Conservation (phyloP, 92 coral and sea anemone species). For the Siderastrea radians region DNA sequence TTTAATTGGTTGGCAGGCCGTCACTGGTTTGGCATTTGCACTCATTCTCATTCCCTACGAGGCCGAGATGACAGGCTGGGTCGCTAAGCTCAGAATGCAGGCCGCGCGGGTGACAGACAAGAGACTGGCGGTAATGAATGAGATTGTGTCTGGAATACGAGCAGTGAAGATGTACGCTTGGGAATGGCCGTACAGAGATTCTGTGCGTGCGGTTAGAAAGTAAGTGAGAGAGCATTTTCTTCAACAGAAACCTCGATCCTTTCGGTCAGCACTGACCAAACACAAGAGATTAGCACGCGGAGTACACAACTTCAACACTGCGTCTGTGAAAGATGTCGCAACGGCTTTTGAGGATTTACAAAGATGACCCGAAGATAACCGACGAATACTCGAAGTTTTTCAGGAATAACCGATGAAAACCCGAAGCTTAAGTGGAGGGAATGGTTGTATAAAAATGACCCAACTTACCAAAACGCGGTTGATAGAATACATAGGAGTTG, state of each 20-base stretch:
- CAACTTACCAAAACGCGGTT: too few species aligned
- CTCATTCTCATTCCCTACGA: constrained; percentile 96
- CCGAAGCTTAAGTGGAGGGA: too few species aligned
- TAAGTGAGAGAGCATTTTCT: constrained; percentile 18
- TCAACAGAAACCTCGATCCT: background rate
- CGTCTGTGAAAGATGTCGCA: too few species aligned
- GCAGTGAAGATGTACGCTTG: constrained; percentile 97
- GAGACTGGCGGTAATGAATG: constrained; percentile 91
- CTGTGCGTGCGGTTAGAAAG: constrained; percentile 82
- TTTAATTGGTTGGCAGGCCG: constrained; percentile 97
- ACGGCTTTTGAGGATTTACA: too few species aligned
- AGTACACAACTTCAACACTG: too few species aligned
- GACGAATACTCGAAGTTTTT: too few species aligned
- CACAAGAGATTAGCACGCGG: too few species aligned
- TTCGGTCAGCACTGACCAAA: background rate
- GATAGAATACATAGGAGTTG: too few species aligned
- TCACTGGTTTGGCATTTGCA: constrained; percentile 91
- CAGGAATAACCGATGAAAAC: too few species aligned
- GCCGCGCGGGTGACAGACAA: constrained; percentile 94
- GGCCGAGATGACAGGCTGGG: constrained; percentile 99
- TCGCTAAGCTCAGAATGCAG: constrained; percentile 90
- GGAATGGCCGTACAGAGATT: constrained; percentile 96
- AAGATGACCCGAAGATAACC: too few species aligned
- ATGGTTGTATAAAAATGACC: too few species aligned
- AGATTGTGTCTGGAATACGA: constrained; percentile 89